These are phyloP conservation scores for Crepidodera aurea DNA, from an alignment of 2,888 invertebrate genomes.

Conservation along the genomic window DNA sequence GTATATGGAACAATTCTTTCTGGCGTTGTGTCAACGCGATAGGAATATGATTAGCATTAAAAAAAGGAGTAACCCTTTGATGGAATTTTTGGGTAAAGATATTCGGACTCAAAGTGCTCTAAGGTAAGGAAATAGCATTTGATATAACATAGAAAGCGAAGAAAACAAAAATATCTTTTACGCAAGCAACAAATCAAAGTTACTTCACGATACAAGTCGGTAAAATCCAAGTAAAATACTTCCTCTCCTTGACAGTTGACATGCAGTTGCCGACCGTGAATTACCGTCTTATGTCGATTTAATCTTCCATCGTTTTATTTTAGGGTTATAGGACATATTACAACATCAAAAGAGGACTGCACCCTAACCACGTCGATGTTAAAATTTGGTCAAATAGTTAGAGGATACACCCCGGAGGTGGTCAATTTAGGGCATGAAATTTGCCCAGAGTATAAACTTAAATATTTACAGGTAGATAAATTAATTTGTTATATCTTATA, in stretches of 20 bases:
- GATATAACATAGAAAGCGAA: too few relatives aligned
- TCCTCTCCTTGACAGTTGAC: too few relatives aligned
- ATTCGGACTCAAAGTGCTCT: conserved; percentile 54
- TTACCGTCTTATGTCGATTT: too few relatives aligned
- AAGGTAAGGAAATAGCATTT: conserved; percentile 55
- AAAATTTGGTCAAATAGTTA: conserved; percentile 56
- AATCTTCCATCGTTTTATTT: too few relatives aligned
- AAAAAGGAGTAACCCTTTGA: conserved; percentile 55
- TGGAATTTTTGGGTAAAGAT: conserved; percentile 57
- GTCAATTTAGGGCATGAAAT: conserved; percentile 41
- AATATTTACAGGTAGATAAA: conserved; percentile 46
- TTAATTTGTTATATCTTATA: not conserved
- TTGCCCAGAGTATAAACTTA: conserved; percentile 47
- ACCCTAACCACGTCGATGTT: conserved; percentile 58
- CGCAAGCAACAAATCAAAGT: too few relatives aligned
- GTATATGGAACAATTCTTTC: conserved; percentile 58
- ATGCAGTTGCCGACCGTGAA: too few relatives aligned
- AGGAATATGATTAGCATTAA: conserved; percentile 45
- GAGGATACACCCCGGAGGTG: conserved; percentile 48
- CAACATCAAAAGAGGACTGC: conserved; percentile 54
- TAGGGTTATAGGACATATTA: conserved; percentile 61
- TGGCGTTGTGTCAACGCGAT: conserved; percentile 45
- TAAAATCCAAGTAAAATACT: too few relatives aligned
- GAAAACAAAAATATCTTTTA: too few relatives aligned
- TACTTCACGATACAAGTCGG: too few relatives aligned